A percentile compares a stretch with the other conserved stretches of the same genome.
phyloP scores from a whole-genome alignment of 1,140 invertebrate genomes.

The Cyclargus thomasi region DNA sequence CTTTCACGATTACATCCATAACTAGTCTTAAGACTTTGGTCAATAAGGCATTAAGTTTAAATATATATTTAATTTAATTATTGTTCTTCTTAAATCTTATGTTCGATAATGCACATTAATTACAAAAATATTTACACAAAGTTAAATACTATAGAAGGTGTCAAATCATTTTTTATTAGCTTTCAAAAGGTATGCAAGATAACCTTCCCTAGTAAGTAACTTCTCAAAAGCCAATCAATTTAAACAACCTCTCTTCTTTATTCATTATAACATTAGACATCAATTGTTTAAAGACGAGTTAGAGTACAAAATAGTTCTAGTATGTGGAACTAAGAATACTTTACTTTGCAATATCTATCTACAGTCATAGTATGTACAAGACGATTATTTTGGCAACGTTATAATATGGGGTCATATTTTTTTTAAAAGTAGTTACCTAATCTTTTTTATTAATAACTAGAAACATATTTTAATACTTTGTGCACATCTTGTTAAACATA shows the following conservation, averaged over 20 bases:
- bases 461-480: background rate
- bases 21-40: slow-evolving; percentile 74
- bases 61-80: slow-evolving; percentile 73
- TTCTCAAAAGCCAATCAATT: slow-evolving; percentile 4
- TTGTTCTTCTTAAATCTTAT: slow-evolving; percentile 69
- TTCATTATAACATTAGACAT: slow-evolving; percentile 20
- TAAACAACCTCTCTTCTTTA: slow-evolving; percentile 1
- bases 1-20: slow-evolving; percentile 57
- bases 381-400: slow-evolving; percentile 56
- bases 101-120: slow-evolving; percentile 62
- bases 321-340: slow-evolving; percentile 40
- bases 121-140: slow-evolving; percentile 65
- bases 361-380: slow-evolving; percentile 54
- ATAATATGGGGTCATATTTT: slow-evolving; percentile 23
- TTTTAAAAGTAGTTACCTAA: background rate
- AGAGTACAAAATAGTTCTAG: slow-evolving; percentile 49
- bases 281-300: slow-evolving; percentile 16
- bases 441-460: background rate
- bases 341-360: slow-evolving; percentile 56
- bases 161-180: background rate
- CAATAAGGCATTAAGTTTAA: slow-evolving; percentile 75
- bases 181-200: background rate
- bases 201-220: slow-evolving; percentile 5
- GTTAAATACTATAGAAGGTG: slow-evolving; percentile 18
- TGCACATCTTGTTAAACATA: background rate